These are phyloP conservation scores for Brachyistius frenatus DNA, from an alignment of 2,113 vertebrate species.

Conservation along the genomic window DNA sequence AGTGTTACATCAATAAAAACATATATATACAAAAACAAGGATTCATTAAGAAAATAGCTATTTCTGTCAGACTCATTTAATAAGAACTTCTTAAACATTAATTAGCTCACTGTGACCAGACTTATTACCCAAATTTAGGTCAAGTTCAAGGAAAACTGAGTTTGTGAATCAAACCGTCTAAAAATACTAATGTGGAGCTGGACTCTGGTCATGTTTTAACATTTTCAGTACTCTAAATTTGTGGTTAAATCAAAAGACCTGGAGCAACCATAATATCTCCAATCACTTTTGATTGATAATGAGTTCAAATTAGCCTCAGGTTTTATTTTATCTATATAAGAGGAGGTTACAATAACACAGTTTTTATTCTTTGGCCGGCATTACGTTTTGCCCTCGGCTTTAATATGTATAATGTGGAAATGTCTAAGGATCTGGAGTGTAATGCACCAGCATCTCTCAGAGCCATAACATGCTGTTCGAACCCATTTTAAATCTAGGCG, in stretches of 20 bases:
- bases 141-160: neutral
- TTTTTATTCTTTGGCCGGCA: neutral
- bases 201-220: neutral
- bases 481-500: constrained; percentile 48
- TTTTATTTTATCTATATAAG: constrained; percentile 8
- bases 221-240: neutral
- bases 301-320: constrained; percentile 27
- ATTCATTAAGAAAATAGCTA: neutral
- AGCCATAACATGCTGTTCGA: constrained; percentile 45
- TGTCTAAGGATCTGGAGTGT: constrained; percentile 9
- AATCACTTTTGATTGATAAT: constrained; percentile 2
- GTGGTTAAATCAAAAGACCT: constrained; percentile 14
- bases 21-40: neutral
- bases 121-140: too few relatives aligned
- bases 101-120: neutral
- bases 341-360: constrained; percentile 3
- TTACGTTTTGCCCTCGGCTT: constrained; percentile 25
- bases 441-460: constrained; percentile 45
- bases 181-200: neutral
- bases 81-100: neutral
- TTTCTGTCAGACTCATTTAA: neutral
- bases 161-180: neutral
- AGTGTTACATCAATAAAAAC: too few relatives aligned
- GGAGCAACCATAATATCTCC: constrained; percentile 20
- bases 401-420: constrained; percentile 26